A percentile compares a stretch with the other conserved stretches of the same genome.
phyloP scores from a whole-genome alignment of 2,113 vertebrate genomes.

The Paradisaea rubra region DNA sequence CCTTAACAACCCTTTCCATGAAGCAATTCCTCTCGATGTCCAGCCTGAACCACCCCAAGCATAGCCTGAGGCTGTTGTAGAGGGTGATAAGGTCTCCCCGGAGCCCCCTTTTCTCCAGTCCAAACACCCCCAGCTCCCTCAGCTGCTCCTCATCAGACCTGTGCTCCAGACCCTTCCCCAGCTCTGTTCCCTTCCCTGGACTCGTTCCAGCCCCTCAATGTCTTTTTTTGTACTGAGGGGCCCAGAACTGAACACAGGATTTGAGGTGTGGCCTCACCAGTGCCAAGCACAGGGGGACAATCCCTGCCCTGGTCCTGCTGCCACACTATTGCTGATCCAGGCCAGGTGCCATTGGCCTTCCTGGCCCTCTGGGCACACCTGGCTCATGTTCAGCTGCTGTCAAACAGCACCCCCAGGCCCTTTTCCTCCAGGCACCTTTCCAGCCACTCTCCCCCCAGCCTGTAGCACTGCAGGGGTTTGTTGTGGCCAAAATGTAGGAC shows the following conservation, averaged over 20 bases:
- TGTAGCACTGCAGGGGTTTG: neutral
- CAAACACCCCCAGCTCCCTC: neutral
- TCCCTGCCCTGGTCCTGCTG: neutral
- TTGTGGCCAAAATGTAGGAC: neutral
- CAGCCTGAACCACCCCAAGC: neutral
- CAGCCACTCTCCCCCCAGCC: neutral
- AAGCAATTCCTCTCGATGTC: neutral
- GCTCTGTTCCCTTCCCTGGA: fast-evolving
- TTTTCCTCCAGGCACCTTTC: neutral
- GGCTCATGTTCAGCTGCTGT: neutral
- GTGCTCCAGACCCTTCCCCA: neutral
- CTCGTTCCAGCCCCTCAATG: neutral
- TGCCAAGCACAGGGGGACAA: fast-evolving
- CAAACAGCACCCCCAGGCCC: fast-evolving
- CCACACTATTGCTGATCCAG: neutral
- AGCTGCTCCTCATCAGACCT: neutral
- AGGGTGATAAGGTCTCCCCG: fast-evolving
- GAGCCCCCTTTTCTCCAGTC: neutral
- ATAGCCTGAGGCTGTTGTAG: neutral
- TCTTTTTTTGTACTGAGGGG: neutral
- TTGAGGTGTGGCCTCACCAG: neutral
- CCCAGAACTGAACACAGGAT: neutral
- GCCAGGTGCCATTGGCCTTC: neutral
- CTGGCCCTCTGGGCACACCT: neutral
- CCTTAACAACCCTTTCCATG: neutral